phyloP scores from a whole-genome alignment of 2,113 vertebrate genomes.

The Nothoprocta pentlandii region DNA sequence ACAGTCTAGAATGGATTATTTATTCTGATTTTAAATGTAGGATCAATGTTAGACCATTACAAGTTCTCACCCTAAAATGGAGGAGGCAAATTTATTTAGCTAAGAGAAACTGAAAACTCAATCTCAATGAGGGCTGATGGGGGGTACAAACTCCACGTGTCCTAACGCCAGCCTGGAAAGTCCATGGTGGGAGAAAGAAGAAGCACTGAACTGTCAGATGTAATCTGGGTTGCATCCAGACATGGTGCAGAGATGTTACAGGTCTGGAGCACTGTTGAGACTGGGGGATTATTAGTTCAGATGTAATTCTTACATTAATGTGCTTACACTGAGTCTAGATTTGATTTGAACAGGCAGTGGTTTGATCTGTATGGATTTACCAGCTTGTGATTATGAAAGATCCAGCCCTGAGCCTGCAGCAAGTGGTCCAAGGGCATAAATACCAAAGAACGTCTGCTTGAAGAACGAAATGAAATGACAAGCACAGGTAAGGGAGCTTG shows the following conservation, averaged over 20 bases:
- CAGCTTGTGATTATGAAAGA: background rate
- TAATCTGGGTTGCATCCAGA: background rate
- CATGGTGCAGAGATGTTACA: background rate
- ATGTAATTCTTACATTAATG: conserved; percentile 9
- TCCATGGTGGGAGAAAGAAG: background rate
- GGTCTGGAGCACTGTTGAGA: background rate
- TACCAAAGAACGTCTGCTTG: background rate
- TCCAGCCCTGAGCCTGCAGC: background rate
- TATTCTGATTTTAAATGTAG: background rate
- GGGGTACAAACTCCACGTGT: background rate
- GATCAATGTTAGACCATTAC: background rate
- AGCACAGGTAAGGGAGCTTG: background rate
- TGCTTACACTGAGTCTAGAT: background rate
- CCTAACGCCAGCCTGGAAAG: background rate
- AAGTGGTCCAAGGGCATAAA: background rate
- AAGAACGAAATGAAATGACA: background rate
- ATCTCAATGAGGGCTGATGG: background rate
- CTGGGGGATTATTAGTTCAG: conserved; percentile 42
- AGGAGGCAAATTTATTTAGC: background rate
- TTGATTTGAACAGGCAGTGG: background rate
- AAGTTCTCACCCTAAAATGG: background rate
- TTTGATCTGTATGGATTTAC: background rate
- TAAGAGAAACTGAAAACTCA: background rate
- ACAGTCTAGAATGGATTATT: background rate
- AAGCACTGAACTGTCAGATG: background rate